phyloP scores from a whole-genome alignment of 2,113 vertebrate species.

The Okapia johnstoni region DNA sequence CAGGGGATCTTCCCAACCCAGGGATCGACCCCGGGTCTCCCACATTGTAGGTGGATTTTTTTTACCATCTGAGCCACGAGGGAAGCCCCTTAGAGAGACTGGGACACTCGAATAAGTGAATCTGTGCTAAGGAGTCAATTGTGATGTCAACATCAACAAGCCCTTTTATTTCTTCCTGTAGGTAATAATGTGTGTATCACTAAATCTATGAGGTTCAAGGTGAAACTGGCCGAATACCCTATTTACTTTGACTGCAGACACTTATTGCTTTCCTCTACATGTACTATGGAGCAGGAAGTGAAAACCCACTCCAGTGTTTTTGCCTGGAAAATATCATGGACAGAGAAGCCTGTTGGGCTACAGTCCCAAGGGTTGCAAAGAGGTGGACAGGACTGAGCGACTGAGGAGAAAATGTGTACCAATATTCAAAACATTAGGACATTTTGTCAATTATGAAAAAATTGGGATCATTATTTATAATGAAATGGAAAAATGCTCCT shows the following conservation, averaged over 20 bases:
- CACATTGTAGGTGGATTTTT: neutral
- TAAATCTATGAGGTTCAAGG: neutral
- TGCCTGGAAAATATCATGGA: neutral
- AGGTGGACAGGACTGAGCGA: neutral
- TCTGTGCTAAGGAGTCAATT: too few species aligned
- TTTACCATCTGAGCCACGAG: neutral
- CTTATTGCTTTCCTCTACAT: accelerated
- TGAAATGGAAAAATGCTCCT: neutral
- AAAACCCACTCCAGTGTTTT: neutral
- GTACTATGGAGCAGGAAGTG: neutral
- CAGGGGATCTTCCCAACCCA: accelerated
- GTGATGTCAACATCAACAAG: neutral
- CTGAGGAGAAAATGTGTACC: accelerated
- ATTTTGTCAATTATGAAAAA: neutral
- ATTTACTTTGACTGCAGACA: accelerated
- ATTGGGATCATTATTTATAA: accelerated
- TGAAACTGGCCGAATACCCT: accelerated
- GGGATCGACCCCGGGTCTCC: neutral
- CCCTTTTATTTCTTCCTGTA: neutral
- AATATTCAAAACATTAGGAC: too few species aligned
- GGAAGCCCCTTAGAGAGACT: neutral
- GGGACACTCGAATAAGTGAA: too few species aligned
- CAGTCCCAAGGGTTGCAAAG: neutral
- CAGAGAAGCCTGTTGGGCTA: neutral
- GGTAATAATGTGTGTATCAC: neutral